A percentile compares a stretch with the other conserved stretches of the same genome.
These are phyloP conservation scores for Philopotamus ludificatus DNA, from an alignment of 1,140 invertebrate genomes.

Conservation along the genomic window DNA sequence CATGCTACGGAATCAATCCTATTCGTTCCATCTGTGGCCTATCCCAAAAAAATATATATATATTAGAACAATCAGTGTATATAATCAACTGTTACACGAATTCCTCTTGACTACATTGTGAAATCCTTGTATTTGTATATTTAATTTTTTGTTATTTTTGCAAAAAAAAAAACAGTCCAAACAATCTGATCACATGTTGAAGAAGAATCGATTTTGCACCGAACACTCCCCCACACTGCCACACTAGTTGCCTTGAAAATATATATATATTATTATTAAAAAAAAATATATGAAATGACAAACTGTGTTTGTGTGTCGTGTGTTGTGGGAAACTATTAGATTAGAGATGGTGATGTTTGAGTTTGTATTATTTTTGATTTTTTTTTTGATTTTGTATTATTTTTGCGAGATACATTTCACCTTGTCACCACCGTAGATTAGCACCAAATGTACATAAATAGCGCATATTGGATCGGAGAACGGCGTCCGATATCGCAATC, in stretches of 20 bases:
- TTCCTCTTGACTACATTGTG: constrained; percentile 17
- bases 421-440: constrained; percentile 33
- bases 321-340: constrained; percentile 40
- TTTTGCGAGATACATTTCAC: constrained; percentile 34
- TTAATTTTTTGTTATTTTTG: neutral
- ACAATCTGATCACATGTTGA: constrained; percentile 18
- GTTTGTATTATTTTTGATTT: too few relatives aligned
- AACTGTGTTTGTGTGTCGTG: constrained; percentile 43
- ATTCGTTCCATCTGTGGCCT: constrained; percentile 26
- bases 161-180: neutral
- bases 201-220: constrained; percentile 58
- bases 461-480: too few relatives aligned
- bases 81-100: constrained; percentile 20
- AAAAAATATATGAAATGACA: constrained; percentile 36
- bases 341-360: constrained; percentile 33
- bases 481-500: constrained; percentile 10
- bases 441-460: too few relatives aligned
- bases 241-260: constrained; percentile 30
- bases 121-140: constrained; percentile 4
- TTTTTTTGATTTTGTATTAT: too few relatives aligned
- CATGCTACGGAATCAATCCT: constrained; percentile 34
- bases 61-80: constrained; percentile 32
- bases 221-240: constrained; percentile 49
- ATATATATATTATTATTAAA: constrained; percentile 1
- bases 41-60: constrained; percentile 25